Percentiles rank a stretch among this genome's conserved stretches.
These are phyloP conservation scores for Salticus scenicus DNA, from an alignment of 2,888 invertebrate genomes.

Conservation along the genomic window DNA sequence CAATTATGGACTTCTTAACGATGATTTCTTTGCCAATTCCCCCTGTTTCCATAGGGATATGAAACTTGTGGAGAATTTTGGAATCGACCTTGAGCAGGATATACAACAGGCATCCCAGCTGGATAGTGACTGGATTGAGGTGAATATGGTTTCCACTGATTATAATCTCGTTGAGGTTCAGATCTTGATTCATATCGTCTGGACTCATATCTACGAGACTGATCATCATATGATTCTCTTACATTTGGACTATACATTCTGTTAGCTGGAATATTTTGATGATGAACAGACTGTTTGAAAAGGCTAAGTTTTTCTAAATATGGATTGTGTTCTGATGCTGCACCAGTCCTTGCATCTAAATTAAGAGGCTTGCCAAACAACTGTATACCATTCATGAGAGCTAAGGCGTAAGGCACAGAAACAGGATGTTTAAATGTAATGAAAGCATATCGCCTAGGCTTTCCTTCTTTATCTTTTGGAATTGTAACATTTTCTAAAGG, in stretches of 20 bases:
- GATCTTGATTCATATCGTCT: slow-evolving; percentile 45
- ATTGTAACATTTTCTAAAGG: slow-evolving; percentile 86
- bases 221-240: not conserved
- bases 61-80: not conserved
- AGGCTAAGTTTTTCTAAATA: slow-evolving; percentile 43
- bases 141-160: not conserved
- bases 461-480: slow-evolving; percentile 84
- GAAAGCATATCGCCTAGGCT: slow-evolving; percentile 84
- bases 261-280: not conserved
- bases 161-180: not conserved
- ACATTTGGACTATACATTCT: slow-evolving; percentile 1
- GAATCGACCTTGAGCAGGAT: not conserved
- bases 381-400: slow-evolving; percentile 83
- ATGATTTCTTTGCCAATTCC: not conserved
- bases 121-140: not conserved
- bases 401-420: slow-evolving; percentile 86
- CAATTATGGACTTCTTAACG: not conserved
- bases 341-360: slow-evolving; percentile 52
- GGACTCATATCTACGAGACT: slow-evolving; percentile 14
- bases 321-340: slow-evolving; percentile 49
- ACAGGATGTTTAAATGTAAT: slow-evolving; percentile 85
- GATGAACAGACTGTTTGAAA: not conserved
- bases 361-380: slow-evolving; percentile 79
- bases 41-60: not conserved
- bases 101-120: not conserved